Evolutionary conservation across 1,140 invertebrate genomes (phyloP).

Genomic region (Eulimnadia texana): DNA sequence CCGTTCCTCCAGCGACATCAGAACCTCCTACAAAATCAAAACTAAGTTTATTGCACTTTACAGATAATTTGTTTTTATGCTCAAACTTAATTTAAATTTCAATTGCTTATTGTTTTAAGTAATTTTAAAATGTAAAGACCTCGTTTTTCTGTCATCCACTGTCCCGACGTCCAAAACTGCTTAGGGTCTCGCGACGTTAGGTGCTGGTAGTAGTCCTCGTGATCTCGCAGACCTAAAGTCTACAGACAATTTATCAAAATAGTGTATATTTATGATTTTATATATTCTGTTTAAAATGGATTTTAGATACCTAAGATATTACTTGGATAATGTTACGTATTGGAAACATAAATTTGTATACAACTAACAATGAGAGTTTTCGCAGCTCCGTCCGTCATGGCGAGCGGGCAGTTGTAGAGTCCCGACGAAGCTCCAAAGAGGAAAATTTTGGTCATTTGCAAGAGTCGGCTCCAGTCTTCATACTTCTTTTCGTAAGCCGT

Average conservation of each 20-base stretch:
- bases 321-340: no score
- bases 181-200: conserved; percentile 34
- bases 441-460: conserved; percentile 41
- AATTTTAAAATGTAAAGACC: no score
- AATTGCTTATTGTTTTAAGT: no score
- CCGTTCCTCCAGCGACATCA: conserved; percentile 42
- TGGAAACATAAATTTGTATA: background rate
- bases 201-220: conserved; percentile 28
- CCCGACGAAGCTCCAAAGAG: conserved; percentile 39
- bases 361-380: conserved; percentile 28
- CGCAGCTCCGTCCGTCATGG: conserved; percentile 48
- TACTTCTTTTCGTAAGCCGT: conserved; percentile 38
- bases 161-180: conserved; percentile 44
- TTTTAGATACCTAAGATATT: no score
- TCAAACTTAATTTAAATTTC: background rate
- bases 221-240: conserved; percentile 19
- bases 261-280: no score
- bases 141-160: conserved; percentile 47
- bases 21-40: conserved; percentile 32
- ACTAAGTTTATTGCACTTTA: background rate
- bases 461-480: conserved; percentile 35
- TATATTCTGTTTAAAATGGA: no score
- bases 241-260: no score
- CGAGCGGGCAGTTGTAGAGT: conserved; percentile 41
- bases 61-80: background rate